These are phyloP conservation scores for Montipora foliosa DNA, from an alignment of 64 coral and sea anemone genomes.

Conservation along the genomic window DNA sequence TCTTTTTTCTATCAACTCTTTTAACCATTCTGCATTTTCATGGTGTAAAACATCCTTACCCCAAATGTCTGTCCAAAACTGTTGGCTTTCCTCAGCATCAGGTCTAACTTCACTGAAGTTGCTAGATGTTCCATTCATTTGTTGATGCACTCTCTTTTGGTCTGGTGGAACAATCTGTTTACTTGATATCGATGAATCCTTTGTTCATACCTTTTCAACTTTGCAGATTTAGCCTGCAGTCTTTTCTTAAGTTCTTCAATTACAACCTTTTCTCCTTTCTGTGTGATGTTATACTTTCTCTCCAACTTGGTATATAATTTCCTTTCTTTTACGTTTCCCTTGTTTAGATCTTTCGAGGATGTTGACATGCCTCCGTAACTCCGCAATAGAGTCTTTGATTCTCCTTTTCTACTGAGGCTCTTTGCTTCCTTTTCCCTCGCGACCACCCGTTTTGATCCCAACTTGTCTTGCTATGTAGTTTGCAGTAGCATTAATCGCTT, in stretches of 20 bases:
- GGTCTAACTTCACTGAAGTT: too few relatives aligned
- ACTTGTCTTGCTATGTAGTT: conserved; percentile 25
- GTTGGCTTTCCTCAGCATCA: too few relatives aligned
- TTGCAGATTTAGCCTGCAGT: too few relatives aligned
- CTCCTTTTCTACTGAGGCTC: conserved; percentile 1
- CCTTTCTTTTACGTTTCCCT: conserved; percentile 60
- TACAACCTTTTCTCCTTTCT: conserved; percentile 45
- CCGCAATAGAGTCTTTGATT: too few relatives aligned
- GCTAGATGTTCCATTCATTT: too few relatives aligned
- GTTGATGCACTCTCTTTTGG: too few relatives aligned
- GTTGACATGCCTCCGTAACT: conserved; percentile 36
- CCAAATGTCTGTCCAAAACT: conserved; percentile 9
- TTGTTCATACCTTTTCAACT: too few relatives aligned
- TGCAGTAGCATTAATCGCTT: conserved; percentile 28
- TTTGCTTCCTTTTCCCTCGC: conserved; percentile 18
- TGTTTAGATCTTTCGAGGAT: conserved; percentile 60
- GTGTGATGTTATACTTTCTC: conserved; percentile 56
- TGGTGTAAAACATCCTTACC: conserved; percentile 26
- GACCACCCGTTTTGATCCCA: conserved; percentile 33
- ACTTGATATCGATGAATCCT: too few relatives aligned
- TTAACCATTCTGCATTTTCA: background rate
- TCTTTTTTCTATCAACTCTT: background rate
- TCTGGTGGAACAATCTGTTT: too few relatives aligned
- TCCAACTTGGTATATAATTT: conserved; percentile 56
- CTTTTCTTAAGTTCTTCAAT: too few relatives aligned